A percentile compares a stretch with the other conserved stretches of the same genome.
Evolutionary conservation across 2,888 invertebrate genomes (phyloP).

Genomic region (Loripinus fragilis): DNA sequence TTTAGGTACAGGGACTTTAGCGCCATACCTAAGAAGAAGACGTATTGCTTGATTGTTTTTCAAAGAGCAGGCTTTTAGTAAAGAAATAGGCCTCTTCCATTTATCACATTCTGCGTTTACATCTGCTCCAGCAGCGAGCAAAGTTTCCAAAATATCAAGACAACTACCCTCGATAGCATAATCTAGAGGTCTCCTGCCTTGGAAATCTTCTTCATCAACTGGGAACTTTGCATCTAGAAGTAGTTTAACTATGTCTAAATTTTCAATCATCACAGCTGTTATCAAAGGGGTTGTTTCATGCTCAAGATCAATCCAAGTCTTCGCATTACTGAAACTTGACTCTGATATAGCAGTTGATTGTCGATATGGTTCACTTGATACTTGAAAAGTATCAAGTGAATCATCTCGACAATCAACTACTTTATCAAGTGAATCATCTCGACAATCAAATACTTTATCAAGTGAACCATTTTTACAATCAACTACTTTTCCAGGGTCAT

Average conservation of each 20-base stretch:
- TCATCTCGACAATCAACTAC: too few species aligned
- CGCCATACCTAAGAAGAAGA: constrained; percentile 44
- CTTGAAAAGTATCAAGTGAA: too few species aligned
- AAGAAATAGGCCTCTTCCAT: constrained; percentile 45
- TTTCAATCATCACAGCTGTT: constrained; percentile 35
- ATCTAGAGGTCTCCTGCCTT: constrained; percentile 43
- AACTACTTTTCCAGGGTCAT: constrained; percentile 14
- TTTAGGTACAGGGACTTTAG: constrained; percentile 43
- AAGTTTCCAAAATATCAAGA: constrained; percentile 36
- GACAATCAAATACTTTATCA: too few species aligned
- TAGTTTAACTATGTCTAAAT: constrained; percentile 36
- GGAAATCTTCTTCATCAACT: constrained; percentile 46
- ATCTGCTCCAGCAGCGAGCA: constrained; percentile 42
- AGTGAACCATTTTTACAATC: too few species aligned
- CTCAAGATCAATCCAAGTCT: not conserved
- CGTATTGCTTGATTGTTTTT: constrained; percentile 37
- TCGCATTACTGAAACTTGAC: not conserved
- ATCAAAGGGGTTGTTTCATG: constrained; percentile 39
- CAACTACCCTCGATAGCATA: constrained; percentile 40
- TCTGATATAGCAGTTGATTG: not conserved
- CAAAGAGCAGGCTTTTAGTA: constrained; percentile 44
- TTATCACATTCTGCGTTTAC: constrained; percentile 44
- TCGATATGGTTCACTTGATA: too few species aligned
- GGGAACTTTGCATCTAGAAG: constrained; percentile 41
- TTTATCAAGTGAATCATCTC: too few species aligned